These are phyloP conservation scores for Cryptus armator DNA, from an alignment of 2,888 invertebrate genomes.

Conservation along the genomic window DNA sequence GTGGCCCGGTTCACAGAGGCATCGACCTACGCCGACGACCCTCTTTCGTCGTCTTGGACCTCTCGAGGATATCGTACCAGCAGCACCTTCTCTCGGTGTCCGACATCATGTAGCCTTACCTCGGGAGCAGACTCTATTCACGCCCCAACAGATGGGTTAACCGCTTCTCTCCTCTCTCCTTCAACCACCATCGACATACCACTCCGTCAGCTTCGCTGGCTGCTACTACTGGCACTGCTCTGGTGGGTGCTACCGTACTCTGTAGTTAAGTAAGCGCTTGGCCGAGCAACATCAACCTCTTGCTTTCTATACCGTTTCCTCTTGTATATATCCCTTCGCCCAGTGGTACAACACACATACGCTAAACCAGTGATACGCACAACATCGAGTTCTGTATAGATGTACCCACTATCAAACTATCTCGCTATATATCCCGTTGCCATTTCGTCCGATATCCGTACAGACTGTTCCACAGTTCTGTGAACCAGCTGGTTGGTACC, in stretches of 20 bases:
- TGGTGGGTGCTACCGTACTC: background rate
- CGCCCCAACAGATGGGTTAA: conserved; percentile 79
- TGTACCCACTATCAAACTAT: conserved; percentile 35
- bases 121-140: conserved; percentile 79
- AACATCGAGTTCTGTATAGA: conserved; percentile 30
- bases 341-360: background rate
- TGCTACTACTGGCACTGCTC: conserved; percentile 8
- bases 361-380: conserved; percentile 35
- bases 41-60: conserved; percentile 71
- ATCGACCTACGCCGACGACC: conserved; percentile 58
- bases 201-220: conserved; percentile 15
- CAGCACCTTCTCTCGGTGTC: conserved; percentile 67
- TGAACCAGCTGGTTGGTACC: conserved; percentile 55
- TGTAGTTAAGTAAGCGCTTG: conserved; percentile 55
- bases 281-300: conserved; percentile 62
- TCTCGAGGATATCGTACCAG: conserved; percentile 21
- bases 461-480: conserved; percentile 32
- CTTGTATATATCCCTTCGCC: conserved; percentile 16
- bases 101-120: conserved; percentile 76
- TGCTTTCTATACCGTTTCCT: conserved; percentile 48
- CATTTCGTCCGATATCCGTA: conserved; percentile 39
- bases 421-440: conserved; percentile 25
- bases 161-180: conserved; percentile 70
- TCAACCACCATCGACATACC: conserved; percentile 34
- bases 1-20: conserved; percentile 67